Evolutionary conservation across 1,140 invertebrate species (phyloP).

Genomic region (Hyposmocoma kahamanoa): DNA sequence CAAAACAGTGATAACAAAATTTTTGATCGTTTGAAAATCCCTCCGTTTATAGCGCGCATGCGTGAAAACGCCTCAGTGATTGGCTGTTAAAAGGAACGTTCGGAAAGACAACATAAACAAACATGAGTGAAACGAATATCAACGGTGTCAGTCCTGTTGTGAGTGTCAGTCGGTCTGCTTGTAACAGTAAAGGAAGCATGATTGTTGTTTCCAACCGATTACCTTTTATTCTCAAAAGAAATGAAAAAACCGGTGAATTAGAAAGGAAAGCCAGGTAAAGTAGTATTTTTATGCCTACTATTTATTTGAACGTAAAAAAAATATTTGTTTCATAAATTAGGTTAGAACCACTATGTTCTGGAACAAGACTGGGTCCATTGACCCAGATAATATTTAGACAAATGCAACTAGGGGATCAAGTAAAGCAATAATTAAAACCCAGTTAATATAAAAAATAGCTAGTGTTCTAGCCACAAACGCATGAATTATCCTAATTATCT

Average conservation of each 20-base stretch:
- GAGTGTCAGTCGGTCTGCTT: constrained; percentile 56
- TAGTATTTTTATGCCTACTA: no score
- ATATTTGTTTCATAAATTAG: no score
- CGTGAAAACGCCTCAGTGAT: constrained; percentile 46
- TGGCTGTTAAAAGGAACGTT: constrained; percentile 44
- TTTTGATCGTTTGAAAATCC: constrained; percentile 45
- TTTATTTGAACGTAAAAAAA: no score
- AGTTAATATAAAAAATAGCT: no score
- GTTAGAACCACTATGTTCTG: no score
- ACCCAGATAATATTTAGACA: no score
- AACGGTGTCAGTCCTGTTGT: constrained; percentile 38
- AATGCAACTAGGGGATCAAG: no score
- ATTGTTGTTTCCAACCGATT: constrained; percentile 93
- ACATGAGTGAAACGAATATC: constrained; percentile 53
- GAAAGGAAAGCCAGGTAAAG: constrained; percentile 90
- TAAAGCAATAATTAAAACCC: no score
- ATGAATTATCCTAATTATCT: no score
- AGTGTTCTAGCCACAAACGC: no score
- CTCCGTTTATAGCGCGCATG: constrained; percentile 50
- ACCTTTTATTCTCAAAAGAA: constrained; percentile 88
- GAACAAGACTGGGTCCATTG: no score
- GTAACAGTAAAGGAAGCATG: constrained; percentile 80
- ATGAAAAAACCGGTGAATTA: constrained; percentile 80
- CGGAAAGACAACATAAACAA: constrained; percentile 25
- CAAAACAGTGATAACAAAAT: constrained; percentile 26